Evolutionary conservation across 2,797 vertebrate genomes (phyloP).

Genomic region (Rhodeus uyekii): DNA sequence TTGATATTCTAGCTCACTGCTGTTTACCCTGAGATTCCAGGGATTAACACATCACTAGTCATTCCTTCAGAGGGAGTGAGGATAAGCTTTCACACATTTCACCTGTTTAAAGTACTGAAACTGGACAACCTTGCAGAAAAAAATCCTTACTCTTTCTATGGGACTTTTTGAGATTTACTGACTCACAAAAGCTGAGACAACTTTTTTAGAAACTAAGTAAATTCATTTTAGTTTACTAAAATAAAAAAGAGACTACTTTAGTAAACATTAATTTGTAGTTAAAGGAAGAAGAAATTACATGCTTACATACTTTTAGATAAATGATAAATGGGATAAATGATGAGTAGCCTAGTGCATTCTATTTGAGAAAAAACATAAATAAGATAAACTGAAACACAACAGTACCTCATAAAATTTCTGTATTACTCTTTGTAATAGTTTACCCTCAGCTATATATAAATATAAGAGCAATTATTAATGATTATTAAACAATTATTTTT

Average conservation of each 20-base stretch:
- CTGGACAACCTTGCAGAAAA: neutral
- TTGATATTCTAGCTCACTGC: slow-evolving; percentile 69
- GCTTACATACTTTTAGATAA: neutral
- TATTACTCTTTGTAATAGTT: neutral
- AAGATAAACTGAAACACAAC: neutral
- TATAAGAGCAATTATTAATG: neutral
- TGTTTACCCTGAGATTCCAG: slow-evolving; percentile 74
- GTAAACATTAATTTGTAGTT: no score
- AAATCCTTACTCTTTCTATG: neutral
- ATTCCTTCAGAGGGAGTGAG: slow-evolving; percentile 54
- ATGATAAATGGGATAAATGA: neutral
- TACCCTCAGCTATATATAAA: neutral
- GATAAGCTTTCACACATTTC: slow-evolving; percentile 50
- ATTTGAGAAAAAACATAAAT: neutral
- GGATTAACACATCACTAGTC: slow-evolving; percentile 74
- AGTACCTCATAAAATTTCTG: neutral
- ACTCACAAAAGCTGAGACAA: neutral
- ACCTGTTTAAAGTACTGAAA: slow-evolving; percentile 29
- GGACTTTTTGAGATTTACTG: neutral
- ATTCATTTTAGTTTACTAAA: neutral
- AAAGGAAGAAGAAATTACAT: neutral
- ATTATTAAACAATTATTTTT: no score
- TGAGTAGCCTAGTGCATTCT: neutral
- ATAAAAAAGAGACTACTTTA: no score
- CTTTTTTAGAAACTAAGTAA: neutral